A percentile compares a stretch with the other conserved stretches of the same genome.
Evolutionary conservation across 2,797 vertebrate species (phyloP).

Genomic region (Zenarchopterus dispar): DNA sequence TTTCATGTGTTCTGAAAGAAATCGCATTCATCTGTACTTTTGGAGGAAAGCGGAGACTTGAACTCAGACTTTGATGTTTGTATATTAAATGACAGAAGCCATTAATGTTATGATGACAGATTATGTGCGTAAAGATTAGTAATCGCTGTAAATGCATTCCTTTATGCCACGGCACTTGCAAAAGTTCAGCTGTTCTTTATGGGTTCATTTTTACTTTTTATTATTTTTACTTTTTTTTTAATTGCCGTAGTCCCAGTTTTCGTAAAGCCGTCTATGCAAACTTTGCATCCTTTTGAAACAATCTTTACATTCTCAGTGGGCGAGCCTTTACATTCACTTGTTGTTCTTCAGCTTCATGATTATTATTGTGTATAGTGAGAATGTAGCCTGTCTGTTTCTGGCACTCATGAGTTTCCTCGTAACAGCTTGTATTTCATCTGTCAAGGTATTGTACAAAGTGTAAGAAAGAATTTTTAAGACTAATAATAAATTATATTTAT

Average conservation of each 20-base stretch:
- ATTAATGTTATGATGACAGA: conserved; percentile 47
- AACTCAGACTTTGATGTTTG: conserved; percentile 48
- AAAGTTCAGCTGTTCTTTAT: conserved; percentile 42
- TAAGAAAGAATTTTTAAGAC: conserved; percentile 99
- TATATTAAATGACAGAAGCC: conserved; percentile 54
- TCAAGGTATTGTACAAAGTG: conserved; percentile 98
- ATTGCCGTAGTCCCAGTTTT: conserved; percentile 71
- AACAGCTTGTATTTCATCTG: conserved; percentile 93
- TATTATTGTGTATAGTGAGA: conserved; percentile 84
- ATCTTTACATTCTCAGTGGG: conserved; percentile 79
- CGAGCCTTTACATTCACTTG: conserved; percentile 81
- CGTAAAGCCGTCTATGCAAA: conserved; percentile 95
- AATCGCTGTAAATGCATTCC: conserved; percentile 63
- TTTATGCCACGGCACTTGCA: conserved; percentile 56
- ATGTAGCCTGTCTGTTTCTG: conserved; percentile 83
- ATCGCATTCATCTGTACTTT: conserved; percentile 25
- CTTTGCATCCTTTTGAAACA: conserved; percentile 87
- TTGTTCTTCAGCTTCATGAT: conserved; percentile 74
- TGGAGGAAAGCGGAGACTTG: conserved; percentile 26
- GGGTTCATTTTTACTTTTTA: too few species aligned
- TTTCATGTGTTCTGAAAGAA: conserved; percentile 33
- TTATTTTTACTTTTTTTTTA: conserved; percentile 12
- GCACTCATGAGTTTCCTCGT: conserved; percentile 83
- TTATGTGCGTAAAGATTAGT: conserved; percentile 44
- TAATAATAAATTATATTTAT: conserved; percentile 99